phyloP scores from a whole-genome alignment of 2,888 invertebrate species.

The Meliscaeva auricollis region DNA sequence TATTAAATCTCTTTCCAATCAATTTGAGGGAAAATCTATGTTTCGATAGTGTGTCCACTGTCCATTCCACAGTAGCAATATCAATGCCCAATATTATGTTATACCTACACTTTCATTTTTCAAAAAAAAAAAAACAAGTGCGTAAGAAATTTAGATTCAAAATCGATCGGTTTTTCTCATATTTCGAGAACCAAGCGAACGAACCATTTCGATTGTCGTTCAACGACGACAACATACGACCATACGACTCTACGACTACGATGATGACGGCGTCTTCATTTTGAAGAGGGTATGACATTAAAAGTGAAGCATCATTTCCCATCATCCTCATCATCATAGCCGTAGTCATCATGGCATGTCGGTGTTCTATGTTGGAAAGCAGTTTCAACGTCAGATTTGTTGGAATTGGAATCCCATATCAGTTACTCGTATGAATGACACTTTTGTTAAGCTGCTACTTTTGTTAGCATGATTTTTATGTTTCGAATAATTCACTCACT shows the following conservation, averaged over 20 bases:
- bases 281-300: constrained; percentile 70
- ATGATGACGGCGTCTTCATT: constrained; percentile 40
- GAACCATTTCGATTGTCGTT: constrained; percentile 34
- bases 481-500: constrained; percentile 47
- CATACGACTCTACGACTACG: constrained; percentile 27
- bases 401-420: constrained; percentile 66
- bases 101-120: constrained; percentile 11
- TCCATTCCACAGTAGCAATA: no score
- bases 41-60: not conserved
- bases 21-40: constrained; percentile 7
- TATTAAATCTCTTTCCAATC: constrained; percentile 30
- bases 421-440: constrained; percentile 69
- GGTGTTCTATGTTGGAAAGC: constrained; percentile 9
- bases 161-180: constrained; percentile 36
- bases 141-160: constrained; percentile 49
- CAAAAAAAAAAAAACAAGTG: constrained; percentile 19
- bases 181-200: constrained; percentile 6
- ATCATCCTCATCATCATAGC: constrained; percentile 42
- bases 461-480: constrained; percentile 52
- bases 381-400: constrained; percentile 60
- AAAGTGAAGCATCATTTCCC: constrained; percentile 64
- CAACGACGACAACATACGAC: constrained; percentile 37
- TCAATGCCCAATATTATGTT: not conserved
- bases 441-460: constrained; percentile 60
- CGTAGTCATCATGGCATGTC: constrained; percentile 4